These are phyloP conservation scores for Melozone crissalis DNA, from an alignment of 2,113 vertebrate species.

Conservation along the genomic window DNA sequence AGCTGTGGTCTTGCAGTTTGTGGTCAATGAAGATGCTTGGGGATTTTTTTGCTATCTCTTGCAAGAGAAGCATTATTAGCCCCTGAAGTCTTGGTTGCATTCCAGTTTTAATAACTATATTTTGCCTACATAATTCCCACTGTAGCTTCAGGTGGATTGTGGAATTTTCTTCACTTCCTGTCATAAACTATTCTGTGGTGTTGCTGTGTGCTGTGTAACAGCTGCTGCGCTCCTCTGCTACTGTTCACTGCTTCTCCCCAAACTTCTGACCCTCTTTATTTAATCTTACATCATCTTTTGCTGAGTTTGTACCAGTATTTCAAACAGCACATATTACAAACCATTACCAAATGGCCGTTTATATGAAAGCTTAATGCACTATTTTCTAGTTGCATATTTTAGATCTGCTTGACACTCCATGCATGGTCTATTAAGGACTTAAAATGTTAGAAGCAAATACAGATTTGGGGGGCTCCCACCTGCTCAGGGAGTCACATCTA, in stretches of 20 bases:
- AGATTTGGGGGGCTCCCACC: background rate
- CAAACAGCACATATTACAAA: background rate
- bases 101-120: slow-evolving; percentile 59
- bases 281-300: slow-evolving; percentile 27
- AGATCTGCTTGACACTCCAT: background rate
- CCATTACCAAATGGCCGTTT: background rate
- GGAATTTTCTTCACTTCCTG: slow-evolving; percentile 56
- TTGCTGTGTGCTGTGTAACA: background rate
- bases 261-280: slow-evolving; percentile 58
- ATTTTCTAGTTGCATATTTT: background rate
- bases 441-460: background rate
- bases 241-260: slow-evolving; percentile 29
- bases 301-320: background rate
- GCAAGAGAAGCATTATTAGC: slow-evolving; percentile 57
- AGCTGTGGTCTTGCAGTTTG: slow-evolving; percentile 27
- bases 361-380: background rate
- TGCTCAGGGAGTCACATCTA: background rate
- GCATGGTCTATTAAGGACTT: background rate
- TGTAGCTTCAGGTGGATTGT: slow-evolving; percentile 57
- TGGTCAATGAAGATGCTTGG: slow-evolving; percentile 40
- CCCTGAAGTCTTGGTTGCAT: slow-evolving; percentile 49
- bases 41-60: slow-evolving; percentile 36
- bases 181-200: slow-evolving; percentile 36
- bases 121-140: slow-evolving; percentile 44
- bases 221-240: slow-evolving; percentile 38